Evolutionary conservation across 1,140 invertebrate species (phyloP), one percentile per base, ranked within the genome.

Genomic region (Nymphalis io): DNA sequence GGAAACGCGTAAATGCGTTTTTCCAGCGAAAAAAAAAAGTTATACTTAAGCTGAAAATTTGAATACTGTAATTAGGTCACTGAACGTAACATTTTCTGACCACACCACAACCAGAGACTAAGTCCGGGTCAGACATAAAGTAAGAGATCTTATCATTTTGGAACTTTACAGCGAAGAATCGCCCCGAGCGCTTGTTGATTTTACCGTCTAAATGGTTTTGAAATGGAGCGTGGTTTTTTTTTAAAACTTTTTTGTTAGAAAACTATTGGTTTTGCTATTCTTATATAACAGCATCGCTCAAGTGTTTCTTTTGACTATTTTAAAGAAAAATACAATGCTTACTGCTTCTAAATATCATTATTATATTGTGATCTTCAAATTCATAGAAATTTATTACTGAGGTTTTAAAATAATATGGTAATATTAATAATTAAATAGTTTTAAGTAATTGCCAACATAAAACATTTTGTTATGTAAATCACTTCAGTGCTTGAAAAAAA

Each of bases 71-170:
- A 61, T 33, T 27, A 46, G 21, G 42, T 61, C 60, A 10, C 21
- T 18, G 23, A 46, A 46, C 12, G n/a, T 15, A 46, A 27, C 42
- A 33, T 61, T 46, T 48, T 21, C 59, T 61, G 60, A 48, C 40
- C 60, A 48, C 15, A 61, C 40, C 40, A 21, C 15, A 61, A 18
- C 21, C 33, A 23, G 8, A 44, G 20, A 48, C n/a, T 23, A 46
- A 27, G 27, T 18, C 21, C 23, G 40, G 42, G 16, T 20, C 18
- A 6, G 42, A 12, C 40, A 61, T 61, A 61, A 61, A 61, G 21
- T 42, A 61, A 46, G 11, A 27, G 60, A 61, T 61, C n/a, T 27
- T 61, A 61, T 61, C 42, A 61, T 48, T 61, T 51, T 51, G 18
- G 16, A 20, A 51, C 16, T 51, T 20, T 51, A 51, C 20, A 18